Base-by-base conservation (phyloP, 2,113 vertebrate species). In the Chaetorhynchus papuensis region DNA sequence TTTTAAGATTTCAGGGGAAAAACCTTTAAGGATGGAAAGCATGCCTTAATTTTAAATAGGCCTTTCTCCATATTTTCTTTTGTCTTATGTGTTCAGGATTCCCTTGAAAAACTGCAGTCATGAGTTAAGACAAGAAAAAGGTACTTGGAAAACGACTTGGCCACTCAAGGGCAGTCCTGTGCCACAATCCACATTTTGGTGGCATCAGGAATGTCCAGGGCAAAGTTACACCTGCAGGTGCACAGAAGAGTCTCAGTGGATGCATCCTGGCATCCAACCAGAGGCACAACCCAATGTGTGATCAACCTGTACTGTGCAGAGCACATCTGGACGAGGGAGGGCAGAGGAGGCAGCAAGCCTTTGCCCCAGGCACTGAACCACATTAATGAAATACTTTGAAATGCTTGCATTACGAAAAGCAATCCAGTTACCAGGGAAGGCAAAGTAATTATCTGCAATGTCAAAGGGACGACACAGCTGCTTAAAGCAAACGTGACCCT, bases 211-310 rank as follows among this genome's bases (percentile, higher is more conserved):
- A 26, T 2, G 1, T 23, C 49, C 23, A 37, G 18, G 17, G 68
- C 33, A 28, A 59, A 95, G 49, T 12, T 31, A 72, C 64, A 74
- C 22, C 35, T 65, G 41, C 31, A 76, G 35, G 41, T 66, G 31
- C 65, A 54, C 37, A 42, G 78, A 13, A 28, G 22, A 49, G 15
- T 27, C 52, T 89, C 59, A 44, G 41, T 0, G 0, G 39, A 39
- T 21, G 12, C 11, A 19, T 12, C 30, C 31, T 61, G 44, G 44
- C 10, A 7, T 30, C 50, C 45, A 60, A 47, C 8, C 18, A 83
- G 44, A 56, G 37, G 33, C 3, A 8, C 37, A 31, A 31, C 13
- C 28, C 3, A 0, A 0, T 18, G 27, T 4, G 20, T 13, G 31
- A 84, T 7, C 60, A 56, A 56, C 60, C 45, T 1, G 2, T 12